Evolutionary conservation across 2,797 vertebrate species (phyloP), one percentile per base, ranked within the genome.

Genomic region (Paratrypauchen microcephalus): DNA sequence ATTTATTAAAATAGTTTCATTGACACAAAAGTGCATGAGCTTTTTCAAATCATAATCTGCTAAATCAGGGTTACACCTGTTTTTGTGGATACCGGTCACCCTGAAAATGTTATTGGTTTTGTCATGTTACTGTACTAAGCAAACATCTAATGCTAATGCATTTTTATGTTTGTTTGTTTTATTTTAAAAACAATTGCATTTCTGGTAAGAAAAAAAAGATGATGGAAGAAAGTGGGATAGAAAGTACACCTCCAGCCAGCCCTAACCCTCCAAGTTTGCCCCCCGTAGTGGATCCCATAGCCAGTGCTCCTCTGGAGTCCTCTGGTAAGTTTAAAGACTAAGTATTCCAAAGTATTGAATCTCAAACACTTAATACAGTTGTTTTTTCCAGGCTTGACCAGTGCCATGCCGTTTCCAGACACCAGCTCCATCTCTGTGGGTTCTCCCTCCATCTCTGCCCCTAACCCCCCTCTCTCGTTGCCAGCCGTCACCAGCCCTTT

Each of bases 181-280:
- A 15, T 45, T 45, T 15, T 15, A 45, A 15, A 45, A 60, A 30
- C 9, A 12, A 36, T 36, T 60, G 9, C 32, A 68, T 60, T 62
- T 55, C 45, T 83, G 70, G 55, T 26, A 60, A 72, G 6, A 72
- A 75, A 50, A 70, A 81, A 72, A 97, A 95, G 83, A 99, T 99
- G 97, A 99, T 99, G 97, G 96, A 98, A 95, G 97, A 99, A 86
- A 99, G 96, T 70, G 96, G 96, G 73, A 95, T 97, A 87, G 97
- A 98, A 90, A 95, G 93, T 0, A 98, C 96, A 0, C 97, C 97
- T 0, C 97, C 97, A 0, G 86, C 88, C 39, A 96, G 94, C 0
- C 97, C 96, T 0, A 91, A 93, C 1, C 92, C 89, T 28, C 81
- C 89, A 0, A 79, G 71, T 45, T 21, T 64, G 39, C 76, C 84